Evolutionary conservation across 2,797 vertebrate species (phyloP), one percentile per base, ranked within the genome.

Genomic region (Neopelma chrysocephalum): DNA sequence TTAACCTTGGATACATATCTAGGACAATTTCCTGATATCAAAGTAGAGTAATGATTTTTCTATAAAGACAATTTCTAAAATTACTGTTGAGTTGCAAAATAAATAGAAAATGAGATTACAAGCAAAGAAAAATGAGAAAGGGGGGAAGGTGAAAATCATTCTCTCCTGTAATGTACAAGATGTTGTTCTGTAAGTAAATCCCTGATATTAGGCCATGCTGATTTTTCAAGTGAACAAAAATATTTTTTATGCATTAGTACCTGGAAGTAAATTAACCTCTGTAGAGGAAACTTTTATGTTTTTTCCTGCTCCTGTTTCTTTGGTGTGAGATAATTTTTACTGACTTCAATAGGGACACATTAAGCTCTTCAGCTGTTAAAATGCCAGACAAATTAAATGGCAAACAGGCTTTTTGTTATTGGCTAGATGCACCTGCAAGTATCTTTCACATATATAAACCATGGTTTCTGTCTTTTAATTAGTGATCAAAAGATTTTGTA

Each of bases 21-120:
- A 93, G 98, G 97, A 84, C 99, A 99, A 94, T 99, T 99, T 97
- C 99, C 99, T 54, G 99, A 99, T 94, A 99, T 99, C 78, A 99
- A 99, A 98, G 99, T 99, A 98, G 45, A 93, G 95, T 94, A 82
- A 76, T 80, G 54, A 84, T 71, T 96, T 96, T 78, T 62, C 32
- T 91, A 7, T 82, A 86, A 94, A 88, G 16, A 42, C 77, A 84
- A 51, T 76, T 87, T 82, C 38, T 82, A 82, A 96, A 92, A 40
- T 82, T 57, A 48, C 66, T 75, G 11, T 60, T 93, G 60, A 87
- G 78, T 75, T 47, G 56, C 43, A 65, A 81, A 51, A 64, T 43
- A 76, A 79, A 68, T 32, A 65, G 32, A 62, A 87, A 92, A 85
- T 65, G 13, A 82, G 18, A 53, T 64, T 47, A 34, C 8, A 53